Evolutionary conservation across 2,113 vertebrate species (phyloP), one percentile per base, ranked within the genome.

Genomic region (Lagenorhynchus albirostris): DNA sequence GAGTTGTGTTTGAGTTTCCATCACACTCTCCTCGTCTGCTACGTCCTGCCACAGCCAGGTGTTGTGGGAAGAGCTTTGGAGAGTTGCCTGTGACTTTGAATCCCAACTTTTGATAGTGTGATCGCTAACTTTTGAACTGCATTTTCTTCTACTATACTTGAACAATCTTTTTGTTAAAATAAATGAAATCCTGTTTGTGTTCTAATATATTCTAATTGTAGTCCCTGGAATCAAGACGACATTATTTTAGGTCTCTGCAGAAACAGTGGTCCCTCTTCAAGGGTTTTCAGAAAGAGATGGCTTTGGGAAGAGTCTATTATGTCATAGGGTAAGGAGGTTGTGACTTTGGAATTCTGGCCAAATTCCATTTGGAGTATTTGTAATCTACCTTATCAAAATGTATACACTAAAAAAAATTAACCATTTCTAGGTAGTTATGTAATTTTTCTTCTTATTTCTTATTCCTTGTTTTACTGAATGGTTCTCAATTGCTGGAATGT

Each of bases 381-480:
- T 68, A 81, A 41, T 50, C 44, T 60, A 29, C 50, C 26, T 87
- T 94, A n/a, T 60, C 88, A 88, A 97, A 92, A 83, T 62, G 44
- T 55, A 83, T 20, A 33, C 36, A 71, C 26, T 53, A 31, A 20
- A 77, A 67, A 84, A 83, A 74, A 31, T 47, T 58, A 83, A 70
- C 87, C 18, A 25, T 60, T 3, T 74, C 88, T 31, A 73, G 33
- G 18, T 76, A 21, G 4, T 12, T 73, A 17, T 74, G 9, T 76
- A 62, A 70, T 55, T 65, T 94, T 67, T 79, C 21, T 80, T 21
- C 53, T 77, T 79, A 26, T 81, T 62, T 60, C 14, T 47, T 74
- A 88, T 26, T 87, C 47, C 79, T 81, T 95, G 60, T 95, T 94
- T 94, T 91, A 70, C 15, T 26, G 60, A 83, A 47, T 95, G 33